These are phyloP conservation scores for Macrotus californicus DNA, from an alignment of 2,113 vertebrate species.

Conservation along the genomic window DNA sequence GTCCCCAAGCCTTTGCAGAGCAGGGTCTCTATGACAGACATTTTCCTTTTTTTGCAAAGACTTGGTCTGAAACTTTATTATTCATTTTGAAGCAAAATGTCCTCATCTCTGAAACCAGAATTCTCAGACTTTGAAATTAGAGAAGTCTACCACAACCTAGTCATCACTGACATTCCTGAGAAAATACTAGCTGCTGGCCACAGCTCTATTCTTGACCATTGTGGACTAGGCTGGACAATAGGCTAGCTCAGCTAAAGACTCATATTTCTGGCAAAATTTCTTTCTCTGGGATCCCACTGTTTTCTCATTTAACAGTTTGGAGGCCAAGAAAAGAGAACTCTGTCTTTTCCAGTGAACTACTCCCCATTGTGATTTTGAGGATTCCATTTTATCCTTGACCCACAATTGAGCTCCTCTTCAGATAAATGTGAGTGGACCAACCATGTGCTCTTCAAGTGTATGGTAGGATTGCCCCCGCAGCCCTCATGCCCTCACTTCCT, in stretches of 20 bases:
- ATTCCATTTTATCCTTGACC: not conserved
- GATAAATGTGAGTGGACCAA: not conserved
- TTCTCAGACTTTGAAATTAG: not conserved
- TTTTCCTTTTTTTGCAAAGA: not conserved
- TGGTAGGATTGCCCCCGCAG: too few species aligned
- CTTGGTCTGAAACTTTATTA: not conserved
- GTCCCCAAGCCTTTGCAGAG: not conserved
- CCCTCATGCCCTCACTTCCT: not conserved
- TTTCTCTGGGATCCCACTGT: not conserved
- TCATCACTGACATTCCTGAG: not conserved
- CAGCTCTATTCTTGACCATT: not conserved
- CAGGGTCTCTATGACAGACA: not conserved
- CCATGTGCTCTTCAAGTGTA: accelerated
- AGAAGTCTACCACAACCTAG: not conserved
- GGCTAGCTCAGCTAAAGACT: not conserved
- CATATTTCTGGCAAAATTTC: accelerated
- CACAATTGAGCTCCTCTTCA: accelerated
- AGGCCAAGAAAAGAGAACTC: not conserved
- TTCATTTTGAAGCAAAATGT: not conserved
- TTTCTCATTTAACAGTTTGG: not conserved
- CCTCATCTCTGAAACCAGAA: not conserved
- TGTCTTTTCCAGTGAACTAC: not conserved
- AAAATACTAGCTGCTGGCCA: not conserved
- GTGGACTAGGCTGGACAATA: not conserved
- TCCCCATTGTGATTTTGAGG: not conserved